A percentile compares a stretch with the other conserved stretches of the same genome.
These are phyloP conservation scores for Antennarius maculatus DNA, from an alignment of 2,797 vertebrate genomes.

Conservation along the genomic window DNA sequence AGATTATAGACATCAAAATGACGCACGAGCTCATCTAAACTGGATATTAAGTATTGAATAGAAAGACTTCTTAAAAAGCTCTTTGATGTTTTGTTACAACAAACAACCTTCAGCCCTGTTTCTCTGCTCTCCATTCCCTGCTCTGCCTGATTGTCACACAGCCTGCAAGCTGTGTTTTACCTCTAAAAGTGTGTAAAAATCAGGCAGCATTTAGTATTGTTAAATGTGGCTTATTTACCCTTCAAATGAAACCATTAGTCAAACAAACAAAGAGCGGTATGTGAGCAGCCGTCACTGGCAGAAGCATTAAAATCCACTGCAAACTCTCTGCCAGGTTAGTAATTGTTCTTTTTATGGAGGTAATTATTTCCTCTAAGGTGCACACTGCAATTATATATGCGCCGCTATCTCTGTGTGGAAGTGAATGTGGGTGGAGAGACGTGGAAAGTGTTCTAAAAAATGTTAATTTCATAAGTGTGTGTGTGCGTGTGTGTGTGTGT, in stretches of 20 bases:
- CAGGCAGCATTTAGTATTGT: conserved; percentile 59
- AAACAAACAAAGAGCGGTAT: conserved; percentile 80
- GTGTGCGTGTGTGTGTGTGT: conserved; percentile 2
- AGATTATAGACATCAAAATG: conserved; percentile 69
- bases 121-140: conserved; percentile 29
- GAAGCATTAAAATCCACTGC: conserved; percentile 79
- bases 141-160: conserved; percentile 50
- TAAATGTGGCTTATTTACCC: conserved; percentile 74
- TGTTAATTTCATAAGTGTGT: conserved; percentile 31
- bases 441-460: conserved; percentile 60
- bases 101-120: conserved; percentile 52
- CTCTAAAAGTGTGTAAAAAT: conserved; percentile 64
- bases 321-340: conserved; percentile 85
- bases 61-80: conserved; percentile 44
- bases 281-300: conserved; percentile 75
- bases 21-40: conserved; percentile 73
- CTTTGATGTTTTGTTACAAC: conserved; percentile 54
- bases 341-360: conserved; percentile 88
- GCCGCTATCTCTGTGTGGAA: conserved; percentile 73
- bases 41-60: conserved; percentile 72
- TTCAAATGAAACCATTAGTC: conserved; percentile 81
- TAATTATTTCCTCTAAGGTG: conserved; percentile 89
- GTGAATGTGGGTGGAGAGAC: conserved; percentile 68
- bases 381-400: conserved; percentile 87
- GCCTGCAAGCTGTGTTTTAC: conserved; percentile 53